These are phyloP conservation scores for Lasiommata megera DNA, from an alignment of 2,888 invertebrate genomes.

Conservation along the genomic window DNA sequence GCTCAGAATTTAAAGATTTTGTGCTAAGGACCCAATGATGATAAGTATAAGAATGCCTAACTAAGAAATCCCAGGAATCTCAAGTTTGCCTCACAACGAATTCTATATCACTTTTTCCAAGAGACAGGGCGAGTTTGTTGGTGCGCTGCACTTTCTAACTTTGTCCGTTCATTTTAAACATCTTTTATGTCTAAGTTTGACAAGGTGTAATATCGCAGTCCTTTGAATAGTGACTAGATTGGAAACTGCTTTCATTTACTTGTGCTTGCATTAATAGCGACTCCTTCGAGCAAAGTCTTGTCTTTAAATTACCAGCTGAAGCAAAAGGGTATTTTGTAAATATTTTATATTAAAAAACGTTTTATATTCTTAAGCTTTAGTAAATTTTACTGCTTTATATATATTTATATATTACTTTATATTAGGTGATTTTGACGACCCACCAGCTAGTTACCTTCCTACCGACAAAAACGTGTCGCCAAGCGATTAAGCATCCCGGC, in stretches of 20 bases:
- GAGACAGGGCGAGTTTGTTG: constrained; percentile 32
- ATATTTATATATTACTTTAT: no score
- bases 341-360: no score
- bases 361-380: no score
- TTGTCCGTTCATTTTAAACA: constrained; percentile 28
- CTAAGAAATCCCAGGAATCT: background rate
- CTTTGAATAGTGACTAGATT: constrained; percentile 10
- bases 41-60: no score
- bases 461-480: no score
- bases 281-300: background rate
- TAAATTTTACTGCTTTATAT: no score
- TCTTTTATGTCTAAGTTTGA: constrained; percentile 29
- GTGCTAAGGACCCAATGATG: no score
- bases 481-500: no score
- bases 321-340: no score
- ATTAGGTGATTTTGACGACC: no score
- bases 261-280: background rate
- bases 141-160: constrained; percentile 28
- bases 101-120: constrained; percentile 25
- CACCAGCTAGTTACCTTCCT: no score
- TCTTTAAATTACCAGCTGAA: background rate
- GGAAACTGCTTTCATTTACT: constrained; percentile 3
- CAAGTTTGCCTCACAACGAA: constrained; percentile 25
- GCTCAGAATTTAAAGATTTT: no score
- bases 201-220: constrained; percentile 28